phyloP scores from a whole-genome alignment of 2,888 invertebrate species.

The Chloroclysta siterata region DNA sequence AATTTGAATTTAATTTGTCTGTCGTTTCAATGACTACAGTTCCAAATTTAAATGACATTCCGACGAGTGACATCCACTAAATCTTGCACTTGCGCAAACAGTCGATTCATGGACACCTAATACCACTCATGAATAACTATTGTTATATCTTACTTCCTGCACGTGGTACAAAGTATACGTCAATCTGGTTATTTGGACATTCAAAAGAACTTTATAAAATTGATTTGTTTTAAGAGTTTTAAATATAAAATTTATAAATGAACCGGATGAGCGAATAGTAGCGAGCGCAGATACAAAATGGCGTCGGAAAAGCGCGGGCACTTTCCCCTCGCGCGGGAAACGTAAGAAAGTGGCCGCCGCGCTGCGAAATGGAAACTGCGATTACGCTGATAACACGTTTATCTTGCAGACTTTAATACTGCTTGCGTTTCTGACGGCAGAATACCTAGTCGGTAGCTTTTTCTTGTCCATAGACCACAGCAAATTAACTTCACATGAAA shows the following conservation, averaged over 20 bases:
- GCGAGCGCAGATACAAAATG: constrained; percentile 67
- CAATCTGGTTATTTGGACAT: not conserved
- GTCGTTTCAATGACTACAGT: not conserved
- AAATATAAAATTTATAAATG: constrained; percentile 22
- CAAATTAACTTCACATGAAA: not conserved
- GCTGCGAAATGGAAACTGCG: constrained; percentile 81
- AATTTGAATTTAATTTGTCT: too few relatives aligned
- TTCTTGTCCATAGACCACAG: not conserved
- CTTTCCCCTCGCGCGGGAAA: constrained; percentile 83
- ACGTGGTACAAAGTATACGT: constrained; percentile 13
- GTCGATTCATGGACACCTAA: not conserved
- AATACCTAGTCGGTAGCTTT: constrained; percentile 12
- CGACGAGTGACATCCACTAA: not conserved
- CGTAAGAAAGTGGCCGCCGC: constrained; percentile 76
- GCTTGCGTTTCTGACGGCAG: constrained; percentile 29
- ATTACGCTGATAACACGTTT: constrained; percentile 76
- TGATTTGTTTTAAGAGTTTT: not conserved
- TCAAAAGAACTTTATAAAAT: not conserved
- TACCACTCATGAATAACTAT: not conserved
- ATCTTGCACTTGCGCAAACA: constrained; percentile 16
- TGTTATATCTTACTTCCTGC: constrained; percentile 10
- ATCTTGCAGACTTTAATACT: constrained; percentile 62
- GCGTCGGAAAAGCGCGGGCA: constrained; percentile 82
- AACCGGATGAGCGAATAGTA: constrained; percentile 44
- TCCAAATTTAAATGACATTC: constrained; percentile 6